A percentile compares a stretch with the other conserved stretches of the same genome.
Evolutionary conservation across 1,140 invertebrate genomes (phyloP).

Genomic region (Gonioctena quinquepunctata): DNA sequence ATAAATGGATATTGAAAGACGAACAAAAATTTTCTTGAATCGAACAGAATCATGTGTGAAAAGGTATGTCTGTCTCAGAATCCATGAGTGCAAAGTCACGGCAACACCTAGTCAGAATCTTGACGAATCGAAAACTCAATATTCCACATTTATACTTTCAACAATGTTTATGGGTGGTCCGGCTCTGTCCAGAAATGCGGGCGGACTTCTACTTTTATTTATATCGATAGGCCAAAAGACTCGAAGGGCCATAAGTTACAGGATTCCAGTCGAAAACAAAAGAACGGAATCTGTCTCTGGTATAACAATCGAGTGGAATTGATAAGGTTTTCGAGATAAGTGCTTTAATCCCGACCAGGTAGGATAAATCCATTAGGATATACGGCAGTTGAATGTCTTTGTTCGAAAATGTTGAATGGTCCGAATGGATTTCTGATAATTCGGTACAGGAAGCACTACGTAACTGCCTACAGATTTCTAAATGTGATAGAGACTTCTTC

Average conservation of each 20-base stretch:
- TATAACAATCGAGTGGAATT: constrained; percentile 9
- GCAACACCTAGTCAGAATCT: no score
- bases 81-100: no score
- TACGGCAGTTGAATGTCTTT: not conserved
- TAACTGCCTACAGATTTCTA: no score
- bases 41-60: no score
- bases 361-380: not conserved
- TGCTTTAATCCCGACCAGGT: not conserved
- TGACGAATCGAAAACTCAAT: no score
- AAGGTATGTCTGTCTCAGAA: no score
- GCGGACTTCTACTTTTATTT: constrained; percentile 7
- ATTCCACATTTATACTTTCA: no score
- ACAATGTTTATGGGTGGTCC: no score
- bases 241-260: constrained; percentile 8
- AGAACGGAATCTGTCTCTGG: constrained; percentile 1
- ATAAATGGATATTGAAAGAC: no score
- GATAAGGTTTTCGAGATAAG: constrained; percentile 1
- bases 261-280: constrained; percentile 13
- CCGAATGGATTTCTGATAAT: not conserved
- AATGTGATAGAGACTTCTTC: no score
- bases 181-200: not conserved
- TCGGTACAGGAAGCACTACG: no score
- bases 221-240: not conserved
- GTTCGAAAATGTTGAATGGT: not conserved
- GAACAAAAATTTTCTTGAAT: no score